phyloP scores from a whole-genome alignment of 2,113 vertebrate species.

The Peromyscus californicus region DNA sequence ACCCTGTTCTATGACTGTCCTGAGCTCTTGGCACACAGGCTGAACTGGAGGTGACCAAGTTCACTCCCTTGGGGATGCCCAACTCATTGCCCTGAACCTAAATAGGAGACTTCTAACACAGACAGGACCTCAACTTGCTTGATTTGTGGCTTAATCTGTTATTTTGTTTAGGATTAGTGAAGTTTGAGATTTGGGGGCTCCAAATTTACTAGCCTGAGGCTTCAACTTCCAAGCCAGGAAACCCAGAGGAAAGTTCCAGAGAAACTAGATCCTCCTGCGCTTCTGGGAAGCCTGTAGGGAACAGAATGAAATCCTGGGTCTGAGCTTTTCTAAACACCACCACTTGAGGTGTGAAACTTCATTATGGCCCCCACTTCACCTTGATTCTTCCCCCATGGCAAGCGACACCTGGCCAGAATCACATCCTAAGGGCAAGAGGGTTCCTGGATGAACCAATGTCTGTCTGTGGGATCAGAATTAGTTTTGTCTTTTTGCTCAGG shows the following conservation, averaged over 20 bases:
- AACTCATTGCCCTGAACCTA: neutral
- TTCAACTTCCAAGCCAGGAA: conserved; percentile 47
- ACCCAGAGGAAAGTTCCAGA: neutral
- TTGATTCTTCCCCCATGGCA: neutral
- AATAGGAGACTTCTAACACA: neutral
- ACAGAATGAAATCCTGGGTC: conserved; percentile 39
- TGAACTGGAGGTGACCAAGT: neutral
- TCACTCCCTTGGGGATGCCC: neutral
- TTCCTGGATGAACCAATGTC: neutral
- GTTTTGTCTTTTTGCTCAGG: neutral
- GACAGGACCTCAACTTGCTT: neutral
- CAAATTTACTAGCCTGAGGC: neutral
- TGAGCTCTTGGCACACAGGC: neutral
- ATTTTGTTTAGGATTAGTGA: conserved; percentile 46
- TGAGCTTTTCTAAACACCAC: neutral
- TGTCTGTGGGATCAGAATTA: neutral
- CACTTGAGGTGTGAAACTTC: neutral
- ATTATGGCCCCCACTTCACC: neutral
- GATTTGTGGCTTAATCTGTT: conserved; percentile 21
- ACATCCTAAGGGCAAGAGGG: accelerated
- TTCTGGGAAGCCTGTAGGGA: neutral
- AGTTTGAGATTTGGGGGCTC: conserved; percentile 23
- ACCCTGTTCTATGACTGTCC: neutral
- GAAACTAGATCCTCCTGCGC: neutral
- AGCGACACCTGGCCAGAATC: neutral